These are phyloP conservation scores for Leptopilina syphax DNA, from an alignment of 2,888 invertebrate genomes.

Conservation along the genomic window DNA sequence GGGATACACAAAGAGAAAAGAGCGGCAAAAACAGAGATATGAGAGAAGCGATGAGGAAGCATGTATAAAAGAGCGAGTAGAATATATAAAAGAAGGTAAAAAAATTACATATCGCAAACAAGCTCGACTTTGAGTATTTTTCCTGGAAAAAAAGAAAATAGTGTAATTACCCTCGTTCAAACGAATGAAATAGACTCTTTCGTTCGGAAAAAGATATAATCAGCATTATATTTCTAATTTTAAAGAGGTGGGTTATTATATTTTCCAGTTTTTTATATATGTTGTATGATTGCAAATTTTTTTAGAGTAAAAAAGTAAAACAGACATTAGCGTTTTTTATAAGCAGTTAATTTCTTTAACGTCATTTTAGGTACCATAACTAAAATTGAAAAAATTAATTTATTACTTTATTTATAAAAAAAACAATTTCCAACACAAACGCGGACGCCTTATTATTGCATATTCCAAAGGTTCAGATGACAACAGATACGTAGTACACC, in stretches of 20 bases:
- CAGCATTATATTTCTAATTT: background rate
- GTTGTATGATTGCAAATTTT: too few species aligned
- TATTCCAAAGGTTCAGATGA: too few species aligned
- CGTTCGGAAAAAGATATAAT: conserved; percentile 23
- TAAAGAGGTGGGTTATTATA: background rate
- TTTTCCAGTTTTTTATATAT: background rate
- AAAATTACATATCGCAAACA: conserved; percentile 37
- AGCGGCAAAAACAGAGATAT: conserved; percentile 42
- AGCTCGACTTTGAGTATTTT: conserved; percentile 34
- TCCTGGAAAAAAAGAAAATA: background rate
- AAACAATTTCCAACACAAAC: too few species aligned
- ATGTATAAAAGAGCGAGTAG: conserved; percentile 7
- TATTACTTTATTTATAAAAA: too few species aligned
- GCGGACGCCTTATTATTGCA: too few species aligned
- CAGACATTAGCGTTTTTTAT: too few species aligned
- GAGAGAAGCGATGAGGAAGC: conserved; percentile 22
- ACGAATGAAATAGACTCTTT: conserved; percentile 21
- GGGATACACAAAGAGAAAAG: conserved; percentile 41
- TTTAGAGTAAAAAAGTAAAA: too few species aligned
- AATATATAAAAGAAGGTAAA: conserved; percentile 13
- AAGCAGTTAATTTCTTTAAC: too few species aligned
- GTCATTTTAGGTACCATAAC: too few species aligned
- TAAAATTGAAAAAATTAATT: too few species aligned
- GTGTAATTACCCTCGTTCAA: conserved; percentile 11
- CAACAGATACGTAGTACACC: too few species aligned